Percentiles rank a stretch among this genome's conserved stretches.
phyloP scores from a whole-genome alignment of 2,113 vertebrate genomes.

The Hemichromis elongatus region DNA sequence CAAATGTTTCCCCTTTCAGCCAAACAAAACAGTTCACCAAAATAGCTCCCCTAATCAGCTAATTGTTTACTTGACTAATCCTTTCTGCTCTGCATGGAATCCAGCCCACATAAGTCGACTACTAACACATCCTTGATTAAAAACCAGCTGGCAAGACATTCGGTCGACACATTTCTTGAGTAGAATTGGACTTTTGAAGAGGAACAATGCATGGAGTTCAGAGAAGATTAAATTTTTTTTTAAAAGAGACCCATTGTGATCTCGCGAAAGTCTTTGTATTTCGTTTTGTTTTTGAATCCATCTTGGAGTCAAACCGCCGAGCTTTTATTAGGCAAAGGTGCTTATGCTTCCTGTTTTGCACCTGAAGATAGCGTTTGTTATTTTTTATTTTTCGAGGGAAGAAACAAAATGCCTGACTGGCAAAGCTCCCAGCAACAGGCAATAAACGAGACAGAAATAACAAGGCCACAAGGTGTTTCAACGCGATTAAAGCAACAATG shows the following conservation, averaged over 20 bases:
- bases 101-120: not conserved
- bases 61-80: not conserved
- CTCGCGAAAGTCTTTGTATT: not conserved
- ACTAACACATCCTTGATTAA: not conserved
- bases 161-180: not conserved
- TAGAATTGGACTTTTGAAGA: not conserved
- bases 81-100: not conserved
- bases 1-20: not conserved
- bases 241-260: not conserved
- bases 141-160: not conserved
- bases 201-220: not conserved
- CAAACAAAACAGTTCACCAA: not conserved
- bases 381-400: not conserved
- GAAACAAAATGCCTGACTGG: not conserved
- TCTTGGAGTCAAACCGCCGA: not conserved
- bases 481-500: conserved; percentile 14
- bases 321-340: not conserved
- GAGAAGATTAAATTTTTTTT: not conserved
- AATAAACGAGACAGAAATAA: conserved; percentile 18
- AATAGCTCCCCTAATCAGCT: not conserved
- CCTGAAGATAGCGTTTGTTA: not conserved
- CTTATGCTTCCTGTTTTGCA: not conserved
- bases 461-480: conserved; percentile 12
- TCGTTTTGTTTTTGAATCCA: not conserved
- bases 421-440: conserved; percentile 10